A percentile compares a stretch with the other conserved stretches of the same genome.
Evolutionary conservation across 1,140 invertebrate genomes (phyloP).

Genomic region (Drosophila setifemur): DNA sequence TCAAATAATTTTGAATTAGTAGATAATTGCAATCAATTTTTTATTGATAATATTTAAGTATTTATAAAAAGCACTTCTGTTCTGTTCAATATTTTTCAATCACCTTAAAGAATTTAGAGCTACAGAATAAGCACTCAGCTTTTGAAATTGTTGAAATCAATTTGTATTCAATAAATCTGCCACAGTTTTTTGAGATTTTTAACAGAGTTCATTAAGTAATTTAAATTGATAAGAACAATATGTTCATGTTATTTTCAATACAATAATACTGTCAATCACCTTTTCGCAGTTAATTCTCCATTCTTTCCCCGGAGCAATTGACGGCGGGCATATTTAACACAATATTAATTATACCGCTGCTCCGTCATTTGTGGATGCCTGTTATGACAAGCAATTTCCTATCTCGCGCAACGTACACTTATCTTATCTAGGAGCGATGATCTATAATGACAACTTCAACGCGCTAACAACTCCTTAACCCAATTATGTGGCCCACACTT

Average conservation of each 20-base stretch:
- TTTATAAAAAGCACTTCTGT: no score
- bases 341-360: constrained; percentile 40
- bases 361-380: constrained; percentile 26
- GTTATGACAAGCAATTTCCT: constrained; percentile 57
- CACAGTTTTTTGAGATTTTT: background rate
- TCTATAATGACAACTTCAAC: constrained; percentile 73
- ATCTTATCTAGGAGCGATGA: constrained; percentile 41
- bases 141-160: no score
- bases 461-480: constrained; percentile 74
- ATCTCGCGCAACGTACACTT: constrained; percentile 40
- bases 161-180: background rate
- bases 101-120: no score
- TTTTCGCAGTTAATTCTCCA: background rate
- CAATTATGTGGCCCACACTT: constrained; percentile 68
- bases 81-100: no score
- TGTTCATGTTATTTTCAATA: background rate
- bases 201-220: background rate
- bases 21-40: no score
- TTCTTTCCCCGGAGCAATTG: constrained; percentile 2
- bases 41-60: no score
- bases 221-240: background rate
- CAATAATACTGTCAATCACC: background rate
- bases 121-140: no score
- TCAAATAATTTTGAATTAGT: no score
- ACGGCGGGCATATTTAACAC: constrained; percentile 16